These are phyloP conservation scores for Anser brachyrhynchus DNA, from an alignment of 2,113 vertebrate genomes.

Conservation along the genomic window DNA sequence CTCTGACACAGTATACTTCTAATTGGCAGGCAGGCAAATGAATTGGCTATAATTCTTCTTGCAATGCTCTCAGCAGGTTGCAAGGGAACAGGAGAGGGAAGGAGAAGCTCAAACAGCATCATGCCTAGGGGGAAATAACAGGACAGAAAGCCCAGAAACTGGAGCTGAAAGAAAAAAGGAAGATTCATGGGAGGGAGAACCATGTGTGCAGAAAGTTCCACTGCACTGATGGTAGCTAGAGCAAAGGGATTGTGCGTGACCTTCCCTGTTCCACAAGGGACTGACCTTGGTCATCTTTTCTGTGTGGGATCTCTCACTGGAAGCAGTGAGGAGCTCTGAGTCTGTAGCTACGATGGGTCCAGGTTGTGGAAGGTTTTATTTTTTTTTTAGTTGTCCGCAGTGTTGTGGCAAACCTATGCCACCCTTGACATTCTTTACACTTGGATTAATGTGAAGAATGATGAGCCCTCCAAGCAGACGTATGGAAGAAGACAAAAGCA, in stretches of 20 bases:
- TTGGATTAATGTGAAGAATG: neutral
- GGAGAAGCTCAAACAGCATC: neutral
- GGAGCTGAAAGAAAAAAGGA: neutral
- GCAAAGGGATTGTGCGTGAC: neutral
- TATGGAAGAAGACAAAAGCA: neutral
- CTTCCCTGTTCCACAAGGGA: neutral
- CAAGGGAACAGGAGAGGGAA: neutral
- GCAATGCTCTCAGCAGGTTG: neutral
- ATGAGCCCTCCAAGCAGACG: neutral
- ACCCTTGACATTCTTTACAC: neutral
- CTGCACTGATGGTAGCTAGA: neutral
- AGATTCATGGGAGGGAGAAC: neutral
- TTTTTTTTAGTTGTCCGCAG: neutral
- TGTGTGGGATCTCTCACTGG: neutral
- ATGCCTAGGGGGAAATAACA: neutral
- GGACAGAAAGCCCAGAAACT: neutral
- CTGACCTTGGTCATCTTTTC: neutral
- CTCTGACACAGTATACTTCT: conserved; percentile 23
- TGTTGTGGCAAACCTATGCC: neutral
- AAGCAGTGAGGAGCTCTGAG: neutral
- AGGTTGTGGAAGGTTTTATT: neutral
- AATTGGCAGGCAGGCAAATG: conserved; percentile 54
- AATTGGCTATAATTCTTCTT: conserved; percentile 28
- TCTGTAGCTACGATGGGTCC: neutral
- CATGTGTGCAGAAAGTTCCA: neutral